Conservation (phyloP, 2,113 vertebrate genomes). For the Pachyramphus minor region DNA sequence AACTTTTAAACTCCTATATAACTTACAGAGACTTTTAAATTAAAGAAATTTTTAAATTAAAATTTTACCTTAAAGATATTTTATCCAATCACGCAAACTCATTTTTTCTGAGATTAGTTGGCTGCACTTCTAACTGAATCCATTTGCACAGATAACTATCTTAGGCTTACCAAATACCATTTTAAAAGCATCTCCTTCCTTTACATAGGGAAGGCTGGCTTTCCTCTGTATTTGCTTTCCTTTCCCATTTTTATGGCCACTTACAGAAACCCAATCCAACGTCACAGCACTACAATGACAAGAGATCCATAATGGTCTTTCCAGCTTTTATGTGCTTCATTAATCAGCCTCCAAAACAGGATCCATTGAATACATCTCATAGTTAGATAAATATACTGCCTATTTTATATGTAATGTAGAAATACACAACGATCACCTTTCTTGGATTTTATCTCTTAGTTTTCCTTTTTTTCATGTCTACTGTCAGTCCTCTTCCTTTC, state of each 20-base stretch:
- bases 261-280: not conserved
- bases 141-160: not conserved
- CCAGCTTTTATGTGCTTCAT: not conserved
- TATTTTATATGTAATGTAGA: not conserved
- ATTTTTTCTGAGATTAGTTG: not conserved
- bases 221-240: no score
- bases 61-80: not conserved
- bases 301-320: not conserved
- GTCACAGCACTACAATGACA: not conserved
- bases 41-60: not conserved
- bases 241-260: not conserved
- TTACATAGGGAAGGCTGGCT: not conserved
- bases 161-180: not conserved
- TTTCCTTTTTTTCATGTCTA: not conserved
- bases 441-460: not conserved
- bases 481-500: not conserved
- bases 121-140: not conserved
- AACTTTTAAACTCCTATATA: not conserved
- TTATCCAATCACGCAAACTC: not conserved
- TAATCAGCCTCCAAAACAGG: not conserved
- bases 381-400: not conserved
- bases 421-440: not conserved
- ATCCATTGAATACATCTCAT: not conserved
- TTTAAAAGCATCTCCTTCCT: not conserved
- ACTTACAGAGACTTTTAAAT: not conserved